Percentiles rank a stretch among this genome's conserved stretches.
Evolutionary conservation across 2,888 invertebrate genomes (phyloP).

Genomic region (Conchocele bisecta): DNA sequence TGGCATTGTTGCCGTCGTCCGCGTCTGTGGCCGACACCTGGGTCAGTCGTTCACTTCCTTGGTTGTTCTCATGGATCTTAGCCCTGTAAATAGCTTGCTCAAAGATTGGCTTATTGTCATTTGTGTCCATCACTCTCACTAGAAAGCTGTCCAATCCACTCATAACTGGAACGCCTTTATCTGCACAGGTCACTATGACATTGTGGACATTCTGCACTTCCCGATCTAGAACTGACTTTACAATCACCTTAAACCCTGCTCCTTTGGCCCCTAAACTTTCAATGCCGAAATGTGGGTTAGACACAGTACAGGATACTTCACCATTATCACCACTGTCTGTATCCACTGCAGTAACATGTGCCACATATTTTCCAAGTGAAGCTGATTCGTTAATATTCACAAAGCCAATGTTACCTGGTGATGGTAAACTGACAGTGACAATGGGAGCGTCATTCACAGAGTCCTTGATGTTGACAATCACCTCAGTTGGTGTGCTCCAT

Average conservation of each 20-base stretch:
- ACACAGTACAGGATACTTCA: constrained; percentile 85
- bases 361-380: constrained; percentile 83
- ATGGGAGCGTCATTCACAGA: constrained; percentile 96
- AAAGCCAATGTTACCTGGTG: constrained; percentile 48
- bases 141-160: constrained; percentile 65
- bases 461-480: constrained; percentile 86
- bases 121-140: constrained; percentile 89
- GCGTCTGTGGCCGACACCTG: constrained; percentile 93
- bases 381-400: constrained; percentile 69
- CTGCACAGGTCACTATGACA: constrained; percentile 84
- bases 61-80: constrained; percentile 66
- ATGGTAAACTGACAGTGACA: constrained; percentile 54
- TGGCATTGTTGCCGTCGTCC: constrained; percentile 62
- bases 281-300: constrained; percentile 42
- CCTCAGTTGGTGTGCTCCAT: constrained; percentile 65
- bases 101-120: constrained; percentile 96
- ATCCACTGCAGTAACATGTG: constrained; percentile 93
- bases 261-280: constrained; percentile 45
- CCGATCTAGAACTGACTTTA: constrained; percentile 83
- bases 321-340: constrained; percentile 93
- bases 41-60: constrained; percentile 86
- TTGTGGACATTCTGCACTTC: constrained; percentile 66
- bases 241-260: constrained; percentile 76
- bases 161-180: constrained; percentile 84
- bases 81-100: constrained; percentile 76